Evolutionary conservation across 2,888 invertebrate genomes (phyloP).

Genomic region (Ptychoptera contaminata): DNA sequence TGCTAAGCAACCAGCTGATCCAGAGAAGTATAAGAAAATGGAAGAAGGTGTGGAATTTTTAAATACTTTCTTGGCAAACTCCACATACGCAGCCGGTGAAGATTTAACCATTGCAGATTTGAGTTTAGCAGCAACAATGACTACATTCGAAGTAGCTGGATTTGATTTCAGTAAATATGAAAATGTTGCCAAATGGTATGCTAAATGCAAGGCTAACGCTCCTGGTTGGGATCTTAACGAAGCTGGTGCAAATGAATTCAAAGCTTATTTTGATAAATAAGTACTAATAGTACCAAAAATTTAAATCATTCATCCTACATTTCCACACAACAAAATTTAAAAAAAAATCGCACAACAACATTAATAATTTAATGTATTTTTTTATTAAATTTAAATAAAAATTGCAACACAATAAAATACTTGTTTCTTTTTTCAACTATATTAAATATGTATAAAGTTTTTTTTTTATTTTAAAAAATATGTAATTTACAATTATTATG

Average conservation of each 20-base stretch:
- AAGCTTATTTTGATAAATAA: slow-evolving; percentile 12
- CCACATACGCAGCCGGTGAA: slow-evolving; percentile 55
- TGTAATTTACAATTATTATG: no score
- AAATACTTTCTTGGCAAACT: slow-evolving; percentile 53
- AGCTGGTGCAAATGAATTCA: slow-evolving; percentile 39
- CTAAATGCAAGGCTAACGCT: slow-evolving; percentile 37
- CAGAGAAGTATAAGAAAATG: slow-evolving; percentile 49
- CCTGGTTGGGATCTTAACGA: slow-evolving; percentile 44
- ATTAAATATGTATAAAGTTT: no score
- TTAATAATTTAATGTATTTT: no score
- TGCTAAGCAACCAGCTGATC: slow-evolving; percentile 44
- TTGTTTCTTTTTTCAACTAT: no score
- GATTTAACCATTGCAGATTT: slow-evolving; percentile 65
- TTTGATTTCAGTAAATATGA: slow-evolving; percentile 51
- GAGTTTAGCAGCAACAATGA: slow-evolving; percentile 46
- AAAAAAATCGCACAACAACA: no score
- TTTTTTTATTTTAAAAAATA: no score
- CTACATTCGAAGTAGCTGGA: slow-evolving; percentile 49
- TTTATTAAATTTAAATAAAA: no score
- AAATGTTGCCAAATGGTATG: slow-evolving; percentile 50
- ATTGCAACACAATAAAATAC: no score
- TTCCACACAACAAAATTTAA: no score
- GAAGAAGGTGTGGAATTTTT: slow-evolving; percentile 50
- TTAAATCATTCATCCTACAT: no score
- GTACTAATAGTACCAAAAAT: no score